phyloP scores from a whole-genome alignment of 2,888 invertebrate species.

The Mythimna albipuncta region DNA sequence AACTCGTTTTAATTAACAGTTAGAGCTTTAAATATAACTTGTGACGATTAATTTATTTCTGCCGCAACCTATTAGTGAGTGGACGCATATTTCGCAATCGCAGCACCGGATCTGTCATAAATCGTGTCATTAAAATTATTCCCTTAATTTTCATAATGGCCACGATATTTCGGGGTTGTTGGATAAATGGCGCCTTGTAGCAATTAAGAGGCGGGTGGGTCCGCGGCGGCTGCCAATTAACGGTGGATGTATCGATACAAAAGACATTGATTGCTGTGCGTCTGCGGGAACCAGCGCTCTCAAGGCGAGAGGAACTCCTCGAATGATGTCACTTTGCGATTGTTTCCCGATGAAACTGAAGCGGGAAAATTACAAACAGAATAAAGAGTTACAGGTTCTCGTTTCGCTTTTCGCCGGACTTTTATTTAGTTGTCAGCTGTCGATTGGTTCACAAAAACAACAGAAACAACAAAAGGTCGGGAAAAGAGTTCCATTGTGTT shows the following conservation, averaged over 20 bases:
- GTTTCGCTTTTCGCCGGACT: slow-evolving; percentile 29
- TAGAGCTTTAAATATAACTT: slow-evolving; percentile 32
- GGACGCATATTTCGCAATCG: slow-evolving; percentile 41
- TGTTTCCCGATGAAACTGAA: slow-evolving; percentile 29
- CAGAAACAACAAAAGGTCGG: slow-evolving; percentile 33
- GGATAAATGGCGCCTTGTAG: slow-evolving; percentile 53
- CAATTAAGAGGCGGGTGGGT: slow-evolving; percentile 51
- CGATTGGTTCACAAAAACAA: slow-evolving; percentile 38
- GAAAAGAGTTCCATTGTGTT: slow-evolving; percentile 35
- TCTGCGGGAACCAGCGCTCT: slow-evolving; percentile 9
- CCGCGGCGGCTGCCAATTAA: slow-evolving; percentile 57
- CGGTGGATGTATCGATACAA: slow-evolving; percentile 60
- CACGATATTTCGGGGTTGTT: slow-evolving; percentile 39
- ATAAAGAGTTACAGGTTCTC: slow-evolving; percentile 44
- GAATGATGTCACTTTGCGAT: slow-evolving; percentile 30
- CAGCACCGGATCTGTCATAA: slow-evolving; percentile 47
- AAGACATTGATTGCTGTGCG: slow-evolving; percentile 59
- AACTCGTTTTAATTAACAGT: slow-evolving; percentile 55
- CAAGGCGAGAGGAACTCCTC: background rate
- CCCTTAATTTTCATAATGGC: slow-evolving; percentile 49
- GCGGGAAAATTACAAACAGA: slow-evolving; percentile 56
- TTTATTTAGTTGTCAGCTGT: slow-evolving; percentile 47
- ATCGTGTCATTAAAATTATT: slow-evolving; percentile 56
- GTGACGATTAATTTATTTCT: slow-evolving; percentile 42
- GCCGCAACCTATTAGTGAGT: slow-evolving; percentile 32